Conservation (phyloP, 2,888 invertebrate species). For the Acleris laterana region DNA sequence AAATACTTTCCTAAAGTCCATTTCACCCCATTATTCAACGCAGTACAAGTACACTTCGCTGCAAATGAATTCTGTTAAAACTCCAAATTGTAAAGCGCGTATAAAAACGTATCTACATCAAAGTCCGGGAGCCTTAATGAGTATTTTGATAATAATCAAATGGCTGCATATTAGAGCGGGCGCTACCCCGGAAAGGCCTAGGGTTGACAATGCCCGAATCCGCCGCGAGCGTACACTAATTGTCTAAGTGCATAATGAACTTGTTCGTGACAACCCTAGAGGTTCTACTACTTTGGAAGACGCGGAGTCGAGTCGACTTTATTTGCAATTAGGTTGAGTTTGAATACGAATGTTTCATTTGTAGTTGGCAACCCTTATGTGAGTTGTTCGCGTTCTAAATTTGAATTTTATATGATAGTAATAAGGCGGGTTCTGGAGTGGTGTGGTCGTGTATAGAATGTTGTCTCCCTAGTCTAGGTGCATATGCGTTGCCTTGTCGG, state of each 20-base stretch:
- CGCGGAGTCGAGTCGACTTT: slow-evolving; percentile 9
- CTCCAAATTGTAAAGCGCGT: slow-evolving; percentile 29
- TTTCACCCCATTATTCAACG: too few relatives aligned
- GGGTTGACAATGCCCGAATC: slow-evolving; percentile 61
- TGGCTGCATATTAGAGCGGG: slow-evolving; percentile 51
- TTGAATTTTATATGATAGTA: slow-evolving; percentile 38
- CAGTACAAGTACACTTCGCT: too few relatives aligned
- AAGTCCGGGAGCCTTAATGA: slow-evolving; percentile 46
- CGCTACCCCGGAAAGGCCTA: slow-evolving; percentile 68
- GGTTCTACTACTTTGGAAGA: slow-evolving; percentile 47
- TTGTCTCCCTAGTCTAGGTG: slow-evolving; percentile 67
- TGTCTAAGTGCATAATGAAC: slow-evolving; percentile 83
- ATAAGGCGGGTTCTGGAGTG: slow-evolving; percentile 44
- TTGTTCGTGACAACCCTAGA: slow-evolving; percentile 73
- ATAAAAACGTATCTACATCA: slow-evolving; percentile 38
- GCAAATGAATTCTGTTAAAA: slow-evolving; percentile 17
- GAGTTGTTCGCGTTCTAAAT: slow-evolving; percentile 18
- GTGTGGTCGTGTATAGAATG: slow-evolving; percentile 48
- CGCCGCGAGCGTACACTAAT: slow-evolving; percentile 77
- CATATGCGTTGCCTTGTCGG: slow-evolving; percentile 58
- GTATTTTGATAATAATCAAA: slow-evolving; percentile 51
- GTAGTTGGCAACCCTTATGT: slow-evolving; percentile 6
- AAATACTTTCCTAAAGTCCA: too few relatives aligned
- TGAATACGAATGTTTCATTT: slow-evolving; percentile 46
- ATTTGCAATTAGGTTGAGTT: slow-evolving; percentile 39